Base-by-base conservation (phyloP, 2,797 vertebrate species). In the Enteromius fasciolatus region DNA sequence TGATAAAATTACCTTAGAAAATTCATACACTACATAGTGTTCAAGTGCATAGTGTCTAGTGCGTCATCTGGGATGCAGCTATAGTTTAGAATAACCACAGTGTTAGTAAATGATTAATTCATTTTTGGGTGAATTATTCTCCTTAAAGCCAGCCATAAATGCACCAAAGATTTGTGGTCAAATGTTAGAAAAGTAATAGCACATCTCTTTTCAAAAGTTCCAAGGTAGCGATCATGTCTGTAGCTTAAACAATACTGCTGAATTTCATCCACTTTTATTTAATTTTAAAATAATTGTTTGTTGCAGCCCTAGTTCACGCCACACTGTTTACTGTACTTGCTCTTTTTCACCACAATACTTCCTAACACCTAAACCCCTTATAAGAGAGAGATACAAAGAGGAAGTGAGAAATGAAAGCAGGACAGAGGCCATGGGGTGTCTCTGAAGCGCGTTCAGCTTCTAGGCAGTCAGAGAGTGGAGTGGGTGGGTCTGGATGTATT, bases 401-500 rank as follows among this genome's bases (percentile, higher is more conserved):
- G 25, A 78, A 78, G 59, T 73, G 46, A 64, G 59, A 74, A 74
- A 79, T 78, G 23, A 79, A 84, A 79, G 69, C 76, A 67, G 76
- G 77, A 59, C 59, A 74, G 44, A 39, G 69, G 54, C 67, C 67
- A 83, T 61, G 59, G 76, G 64, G 48, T 76, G 75, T 67, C 76
- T 66, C 78, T 82, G 52, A 64, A 84, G 66, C 81, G 48, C 73
- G n/a, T 52, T 70, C 48, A 15, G 46, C 77, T 80, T 70, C 59
- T 59, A 50, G 64, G 57, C 70, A 69, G 63, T 79, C 44, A 66
- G 77, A 74, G 36, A 76, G 61, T 39, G 64, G 70, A 76, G 80
- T 69, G 76, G 75, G 75, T 68, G 75, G 78, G 44, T 18, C 48
- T 67, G 78, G 83, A 86, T 75, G 64, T 63, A 68, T 86, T 78